A percentile compares a stretch with the other conserved stretches of the same genome.
Evolutionary conservation across 2,113 vertebrate genomes (phyloP).

Genomic region (Aramus guarauna): DNA sequence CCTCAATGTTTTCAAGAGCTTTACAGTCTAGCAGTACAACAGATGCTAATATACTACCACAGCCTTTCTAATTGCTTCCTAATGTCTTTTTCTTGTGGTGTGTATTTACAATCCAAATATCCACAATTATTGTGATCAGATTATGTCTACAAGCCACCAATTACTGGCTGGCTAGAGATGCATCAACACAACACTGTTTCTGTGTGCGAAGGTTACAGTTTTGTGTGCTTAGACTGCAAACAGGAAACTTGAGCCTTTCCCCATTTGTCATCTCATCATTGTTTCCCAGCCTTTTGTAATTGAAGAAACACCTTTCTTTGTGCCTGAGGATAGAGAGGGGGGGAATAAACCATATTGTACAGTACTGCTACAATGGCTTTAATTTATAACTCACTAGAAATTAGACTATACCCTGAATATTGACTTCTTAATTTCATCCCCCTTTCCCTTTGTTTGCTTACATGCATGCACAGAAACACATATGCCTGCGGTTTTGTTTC

Average conservation of each 20-base stretch:
- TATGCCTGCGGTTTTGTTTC: not conserved
- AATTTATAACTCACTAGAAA: not conserved
- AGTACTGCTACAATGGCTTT: not conserved
- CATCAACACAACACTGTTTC: not conserved
- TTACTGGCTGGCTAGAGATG: not conserved
- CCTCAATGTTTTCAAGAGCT: not conserved
- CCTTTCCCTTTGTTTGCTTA: not conserved
- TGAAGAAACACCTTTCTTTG: not conserved
- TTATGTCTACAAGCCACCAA: not conserved
- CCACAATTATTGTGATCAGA: conserved; percentile 2
- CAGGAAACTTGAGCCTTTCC: not conserved
- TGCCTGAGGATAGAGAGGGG: not conserved
- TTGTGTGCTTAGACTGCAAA: not conserved
- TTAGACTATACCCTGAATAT: not conserved
- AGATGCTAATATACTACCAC: not conserved
- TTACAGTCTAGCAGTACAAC: not conserved
- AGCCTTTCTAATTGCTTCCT: conserved; percentile 26
- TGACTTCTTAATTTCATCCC: not conserved
- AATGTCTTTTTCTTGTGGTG: not conserved
- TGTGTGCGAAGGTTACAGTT: not conserved
- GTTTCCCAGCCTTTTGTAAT: not conserved
- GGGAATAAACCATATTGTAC: not conserved
- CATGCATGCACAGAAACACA: rapidly evolving
- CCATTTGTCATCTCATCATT: not conserved
- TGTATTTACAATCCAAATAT: conserved; percentile 16